A percentile compares a stretch with the other conserved stretches of the same genome.
These are phyloP conservation scores for Coregonus suidteri DNA, from an alignment of 2,797 vertebrate species.

Conservation along the genomic window DNA sequence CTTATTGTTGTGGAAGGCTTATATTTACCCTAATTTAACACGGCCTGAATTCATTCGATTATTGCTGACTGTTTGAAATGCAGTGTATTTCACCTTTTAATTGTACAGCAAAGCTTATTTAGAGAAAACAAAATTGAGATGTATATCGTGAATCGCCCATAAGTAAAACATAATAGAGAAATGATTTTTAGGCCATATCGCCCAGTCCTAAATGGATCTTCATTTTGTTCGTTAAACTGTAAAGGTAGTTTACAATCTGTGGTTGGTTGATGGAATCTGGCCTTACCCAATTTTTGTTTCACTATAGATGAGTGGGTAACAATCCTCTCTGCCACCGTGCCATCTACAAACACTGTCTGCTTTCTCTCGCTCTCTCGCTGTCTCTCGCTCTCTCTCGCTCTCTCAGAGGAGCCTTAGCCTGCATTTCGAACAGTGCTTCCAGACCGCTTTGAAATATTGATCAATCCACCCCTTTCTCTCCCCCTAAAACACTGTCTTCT, in stretches of 20 bases:
- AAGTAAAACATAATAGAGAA: too few species aligned
- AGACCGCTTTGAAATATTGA: constrained; percentile 4
- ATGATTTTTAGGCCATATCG: too few species aligned
- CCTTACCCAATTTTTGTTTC: not conserved
- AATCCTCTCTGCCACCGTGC: not conserved
- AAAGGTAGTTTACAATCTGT: not conserved
- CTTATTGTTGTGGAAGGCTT: too few species aligned
- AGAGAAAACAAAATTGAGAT: too few species aligned
- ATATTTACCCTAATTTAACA: too few species aligned
- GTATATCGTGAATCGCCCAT: too few species aligned
- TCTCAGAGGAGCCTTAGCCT: not conserved
- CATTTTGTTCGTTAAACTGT: not conserved
- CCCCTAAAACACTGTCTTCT: not conserved
- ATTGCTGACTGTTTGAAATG: too few species aligned
- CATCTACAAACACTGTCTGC: constrained; percentile 3
- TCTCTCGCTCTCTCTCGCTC: not conserved
- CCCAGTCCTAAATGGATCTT: not conserved
- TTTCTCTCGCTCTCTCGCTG: not conserved
- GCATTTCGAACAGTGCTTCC: not conserved
- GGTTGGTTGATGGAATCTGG: not conserved
- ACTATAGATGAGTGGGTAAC: not conserved
- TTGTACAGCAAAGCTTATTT: too few species aligned
- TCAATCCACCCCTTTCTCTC: not conserved
- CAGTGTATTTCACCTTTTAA: too few species aligned
- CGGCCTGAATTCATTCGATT: too few species aligned